Percentiles rank a stretch among this genome's conserved stretches.
Conservation (phyloP, 2,888 invertebrate genomes). For the Leptinotarsa tumamoca region DNA sequence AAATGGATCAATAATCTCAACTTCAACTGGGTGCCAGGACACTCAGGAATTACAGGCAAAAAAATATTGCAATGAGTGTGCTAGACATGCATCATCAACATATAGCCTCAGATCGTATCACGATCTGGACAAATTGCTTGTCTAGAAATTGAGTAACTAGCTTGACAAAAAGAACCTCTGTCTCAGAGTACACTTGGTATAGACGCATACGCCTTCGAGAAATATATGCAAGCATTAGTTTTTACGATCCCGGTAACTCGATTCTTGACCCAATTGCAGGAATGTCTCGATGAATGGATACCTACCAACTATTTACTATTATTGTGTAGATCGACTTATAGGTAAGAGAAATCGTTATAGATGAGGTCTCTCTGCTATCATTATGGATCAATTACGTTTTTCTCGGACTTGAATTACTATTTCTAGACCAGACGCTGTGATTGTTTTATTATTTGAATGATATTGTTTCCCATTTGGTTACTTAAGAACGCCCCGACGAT, state of each 20-base stretch:
- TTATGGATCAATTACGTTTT: conserved; percentile 51
- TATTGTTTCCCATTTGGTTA: conserved; percentile 39
- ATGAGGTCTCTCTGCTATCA: conserved; percentile 47
- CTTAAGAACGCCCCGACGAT: conserved; percentile 28
- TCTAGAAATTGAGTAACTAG: neutral
- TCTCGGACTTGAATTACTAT: conserved; percentile 44
- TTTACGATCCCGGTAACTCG: conserved; percentile 45
- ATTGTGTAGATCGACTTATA: conserved; percentile 45
- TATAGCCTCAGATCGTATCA: too few relatives aligned
- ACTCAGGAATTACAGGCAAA: too few relatives aligned
- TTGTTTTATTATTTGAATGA: conserved; percentile 46
- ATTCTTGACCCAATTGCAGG: conserved; percentile 50
- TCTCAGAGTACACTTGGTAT: neutral
- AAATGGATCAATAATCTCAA: too few relatives aligned
- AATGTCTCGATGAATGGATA: conserved; percentile 40
- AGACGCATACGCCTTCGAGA: conserved; percentile 9
- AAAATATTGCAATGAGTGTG: too few relatives aligned
- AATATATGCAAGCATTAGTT: conserved; percentile 41
- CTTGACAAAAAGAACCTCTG: neutral
- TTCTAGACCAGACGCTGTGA: conserved; percentile 44
- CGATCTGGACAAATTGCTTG: too few relatives aligned
- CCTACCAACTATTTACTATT: conserved; percentile 44
- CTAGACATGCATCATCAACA: too few relatives aligned
- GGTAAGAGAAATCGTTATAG: conserved; percentile 49
- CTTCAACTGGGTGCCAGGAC: too few relatives aligned